Evolutionary conservation across 2,797 vertebrate genomes (phyloP), one percentile per base, ranked within the genome.

Genomic region (Pampus argenteus): DNA sequence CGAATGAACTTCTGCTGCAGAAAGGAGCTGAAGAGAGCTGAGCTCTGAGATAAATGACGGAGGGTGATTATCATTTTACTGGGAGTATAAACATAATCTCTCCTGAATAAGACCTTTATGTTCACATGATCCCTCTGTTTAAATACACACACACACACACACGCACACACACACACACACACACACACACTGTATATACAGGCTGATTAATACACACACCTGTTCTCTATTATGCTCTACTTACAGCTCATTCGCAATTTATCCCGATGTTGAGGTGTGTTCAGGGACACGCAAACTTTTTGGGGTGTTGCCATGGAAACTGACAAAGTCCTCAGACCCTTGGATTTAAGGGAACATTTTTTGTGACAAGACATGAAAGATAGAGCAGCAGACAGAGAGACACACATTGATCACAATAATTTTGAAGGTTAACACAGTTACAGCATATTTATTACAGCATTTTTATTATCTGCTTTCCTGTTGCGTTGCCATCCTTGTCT

Each of bases 301-400:
- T 38, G 13, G 0, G 25, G 14, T 0, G 18, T 85, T 75, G 25
- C 83, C 58, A 76, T 78, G 67, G 83, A 79, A 83, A 85, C 75
- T 42, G 63, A 72, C 34, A 20, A 64, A 65, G 22, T 76, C 36
- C 29, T 66, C 58, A 71, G 50, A 61, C 57, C 34, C 6, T 55
- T 36, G 26, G 40, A 67, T 61, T 50, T 49, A 57, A 71, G 59
- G 42, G 22, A 74, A 65, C 23, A 34, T 80, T 71, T 75, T 74
- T 48, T 36, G n/a, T 61, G 60, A 71, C 56, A 51, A 45, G 20
- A 57, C 29, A 23, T 66, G 34, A 36, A 45, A 74, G 54, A 44
- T 11, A 18, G 38, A 74, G 31, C 57, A 42, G 22, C 59, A 20
- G 38, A 54, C 26, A 20, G 57, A 55, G 49, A 58, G 68, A 13